Base-by-base conservation (phyloP, 2,113 vertebrate species). In the Malurus elegans region DNA sequence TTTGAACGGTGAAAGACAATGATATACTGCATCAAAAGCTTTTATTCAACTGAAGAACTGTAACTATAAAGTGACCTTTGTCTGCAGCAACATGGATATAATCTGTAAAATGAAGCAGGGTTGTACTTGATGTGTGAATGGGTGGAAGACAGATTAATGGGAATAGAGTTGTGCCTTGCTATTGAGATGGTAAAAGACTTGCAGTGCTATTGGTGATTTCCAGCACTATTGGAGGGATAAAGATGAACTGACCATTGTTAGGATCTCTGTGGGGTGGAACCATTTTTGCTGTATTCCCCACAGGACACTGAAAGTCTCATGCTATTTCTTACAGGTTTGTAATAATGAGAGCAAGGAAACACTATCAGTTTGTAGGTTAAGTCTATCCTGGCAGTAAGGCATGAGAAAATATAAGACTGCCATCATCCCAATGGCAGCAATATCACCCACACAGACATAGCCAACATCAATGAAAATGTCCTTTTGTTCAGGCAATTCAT, bases 51-150 rank as follows among this genome's bases (percentile, higher is more conserved):
- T 92, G 88, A 91, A 90, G 79, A 94, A 94, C 96, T 97, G 94
- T 97, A 96, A 95, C 92, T 94, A 95, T 96, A 65, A 95, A 96
- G 88, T 97, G 95, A 97, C 95, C 97, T 97, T 98, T 98, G 97
- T 98, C 92, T 97, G 71, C 79, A 97, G 84, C 95, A 97, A 95
- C 96, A 92, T 92, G 94, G 88, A 94, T 74, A 60, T 96, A 96
- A 97, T 97, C 89, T 97, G 95, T 97, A 97, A 97, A 97, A 97
- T 97, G 97, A 97, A 98, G 93, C 93, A 95, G 94, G 79, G 83
- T 94, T 79, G 14, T 88, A 92, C 94, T 95, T 85, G 89, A 93
- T 95, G 91, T 92, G 80, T 97, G 97, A 97, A 97, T 98, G 96
- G 95, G 54, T 94, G 86, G 97, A 97, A 97, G 95, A 86, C 92